A percentile compares a stretch with the other conserved stretches of the same genome.
phyloP scores from a whole-genome alignment of 2,888 invertebrate genomes.

The Lobophora halterata region DNA sequence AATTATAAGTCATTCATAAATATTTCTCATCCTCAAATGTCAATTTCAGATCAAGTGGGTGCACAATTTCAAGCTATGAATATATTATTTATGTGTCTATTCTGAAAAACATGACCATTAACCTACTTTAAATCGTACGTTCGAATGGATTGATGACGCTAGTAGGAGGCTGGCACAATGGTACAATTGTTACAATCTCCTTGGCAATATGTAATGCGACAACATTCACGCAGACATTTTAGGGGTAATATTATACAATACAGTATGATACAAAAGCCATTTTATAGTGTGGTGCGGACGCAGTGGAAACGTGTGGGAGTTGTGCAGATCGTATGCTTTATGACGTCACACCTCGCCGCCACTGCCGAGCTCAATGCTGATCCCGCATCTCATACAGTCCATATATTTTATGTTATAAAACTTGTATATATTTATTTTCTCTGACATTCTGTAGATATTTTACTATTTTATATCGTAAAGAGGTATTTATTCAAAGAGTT shows the following conservation, averaged over 20 bases:
- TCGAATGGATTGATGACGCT: conserved; percentile 63
- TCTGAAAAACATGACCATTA: conserved; percentile 62
- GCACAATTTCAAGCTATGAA: conserved; percentile 30
- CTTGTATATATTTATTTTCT: background rate
- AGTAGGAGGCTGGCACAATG: conserved; percentile 59
- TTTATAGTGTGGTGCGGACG: conserved; percentile 34
- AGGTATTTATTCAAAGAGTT: too few relatives aligned
- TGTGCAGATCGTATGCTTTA: conserved; percentile 21
- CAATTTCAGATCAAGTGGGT: too few relatives aligned
- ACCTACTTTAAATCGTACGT: conserved; percentile 73
- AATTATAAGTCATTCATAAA: too few relatives aligned
- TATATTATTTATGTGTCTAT: conserved; percentile 43
- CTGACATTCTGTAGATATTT: too few relatives aligned
- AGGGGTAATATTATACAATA: conserved; percentile 41
- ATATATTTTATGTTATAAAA: conserved; percentile 7
- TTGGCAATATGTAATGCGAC: conserved; percentile 50
- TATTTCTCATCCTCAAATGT: too few relatives aligned
- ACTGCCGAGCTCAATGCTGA: conserved; percentile 5
- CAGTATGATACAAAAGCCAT: conserved; percentile 36
- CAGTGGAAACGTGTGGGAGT: conserved; percentile 26
- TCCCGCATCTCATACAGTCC: conserved; percentile 7
- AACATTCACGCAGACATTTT: conserved; percentile 45
- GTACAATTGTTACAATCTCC: conserved; percentile 49
- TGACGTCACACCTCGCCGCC: conserved; percentile 25
- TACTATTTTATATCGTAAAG: too few relatives aligned